Conservation (phyloP, 2,113 vertebrate species). For the Bufo gargarizans region DNA sequence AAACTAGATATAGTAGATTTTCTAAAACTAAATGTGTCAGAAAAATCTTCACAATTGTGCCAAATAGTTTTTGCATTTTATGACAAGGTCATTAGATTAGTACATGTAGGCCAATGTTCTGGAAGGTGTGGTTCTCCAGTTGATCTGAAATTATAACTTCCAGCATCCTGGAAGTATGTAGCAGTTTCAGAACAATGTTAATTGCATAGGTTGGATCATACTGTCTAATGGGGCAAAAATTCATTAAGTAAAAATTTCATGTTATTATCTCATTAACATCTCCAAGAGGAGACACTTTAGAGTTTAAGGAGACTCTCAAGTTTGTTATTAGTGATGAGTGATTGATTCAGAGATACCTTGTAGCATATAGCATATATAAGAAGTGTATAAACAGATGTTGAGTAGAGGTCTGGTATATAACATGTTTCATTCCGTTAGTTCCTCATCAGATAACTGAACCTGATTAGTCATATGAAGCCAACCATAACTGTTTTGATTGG, state of each 20-base stretch:
- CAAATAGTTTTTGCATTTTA: too few relatives aligned
- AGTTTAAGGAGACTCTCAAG: neutral
- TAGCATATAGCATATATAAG: neutral
- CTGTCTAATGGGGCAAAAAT: neutral
- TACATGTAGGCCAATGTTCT: too few relatives aligned
- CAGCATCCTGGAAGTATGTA: neutral
- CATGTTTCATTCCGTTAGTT: neutral
- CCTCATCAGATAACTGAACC: neutral
- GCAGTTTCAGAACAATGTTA: neutral
- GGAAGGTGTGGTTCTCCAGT: too few relatives aligned
- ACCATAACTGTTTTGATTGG: constrained; percentile 6
- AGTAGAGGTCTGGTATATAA: constrained; percentile 5
- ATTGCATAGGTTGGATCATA: too few relatives aligned
- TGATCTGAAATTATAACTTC: neutral
- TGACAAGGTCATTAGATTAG: too few relatives aligned
- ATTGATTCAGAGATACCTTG: constrained; percentile 1
- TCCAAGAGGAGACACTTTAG: neutral
- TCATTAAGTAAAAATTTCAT: neutral
- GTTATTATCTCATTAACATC: neutral
- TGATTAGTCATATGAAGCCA: neutral
- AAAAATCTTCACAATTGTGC: too few relatives aligned
- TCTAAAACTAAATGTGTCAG: too few relatives aligned
- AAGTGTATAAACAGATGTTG: constrained; percentile 17
- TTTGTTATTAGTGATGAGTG: constrained; percentile 25
- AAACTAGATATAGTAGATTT: too few relatives aligned